Evolutionary conservation across 1,140 invertebrate species (phyloP).

Genomic region (Hyphantria cunea): DNA sequence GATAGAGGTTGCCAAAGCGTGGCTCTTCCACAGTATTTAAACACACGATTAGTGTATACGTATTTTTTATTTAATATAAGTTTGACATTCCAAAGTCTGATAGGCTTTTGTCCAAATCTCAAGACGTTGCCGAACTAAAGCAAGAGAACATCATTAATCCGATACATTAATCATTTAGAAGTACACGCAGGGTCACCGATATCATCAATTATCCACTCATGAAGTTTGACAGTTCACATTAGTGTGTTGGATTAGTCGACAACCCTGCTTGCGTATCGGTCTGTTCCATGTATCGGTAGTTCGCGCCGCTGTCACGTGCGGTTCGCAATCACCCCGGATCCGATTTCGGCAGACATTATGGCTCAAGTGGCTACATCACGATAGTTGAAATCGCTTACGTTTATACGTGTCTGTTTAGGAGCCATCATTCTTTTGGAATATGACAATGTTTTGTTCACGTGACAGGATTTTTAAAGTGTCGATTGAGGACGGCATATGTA

Average conservation of each 20-base stretch:
- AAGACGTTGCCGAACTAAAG: not conserved
- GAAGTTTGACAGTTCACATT: constrained; percentile 23
- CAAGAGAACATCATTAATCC: not conserved
- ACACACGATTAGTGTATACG: no score
- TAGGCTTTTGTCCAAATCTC: constrained; percentile 1
- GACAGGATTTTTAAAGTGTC: not conserved
- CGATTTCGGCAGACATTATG: constrained; percentile 28
- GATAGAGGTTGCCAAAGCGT: no score
- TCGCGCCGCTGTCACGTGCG: constrained; percentile 28
- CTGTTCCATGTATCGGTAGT: constrained; percentile 13
- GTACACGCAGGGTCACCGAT: not conserved
- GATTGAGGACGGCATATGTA: no score
- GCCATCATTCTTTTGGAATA: constrained; percentile 8
- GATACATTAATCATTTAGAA: constrained; percentile 6
- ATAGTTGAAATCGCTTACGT: constrained; percentile 31
- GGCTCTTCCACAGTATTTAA: no score
- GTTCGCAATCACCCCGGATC: constrained; percentile 20
- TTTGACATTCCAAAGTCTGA: not conserved
- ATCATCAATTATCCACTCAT: constrained; percentile 4
- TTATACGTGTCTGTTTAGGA: constrained; percentile 26
- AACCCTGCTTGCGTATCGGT: constrained; percentile 10
- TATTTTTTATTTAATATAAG: not conserved
- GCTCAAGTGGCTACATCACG: constrained; percentile 21
- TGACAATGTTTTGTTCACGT: not conserved
- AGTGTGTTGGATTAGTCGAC: not conserved